These are phyloP conservation scores for Pristis pectinata DNA, from an alignment of 2,797 vertebrate genomes.

Conservation along the genomic window DNA sequence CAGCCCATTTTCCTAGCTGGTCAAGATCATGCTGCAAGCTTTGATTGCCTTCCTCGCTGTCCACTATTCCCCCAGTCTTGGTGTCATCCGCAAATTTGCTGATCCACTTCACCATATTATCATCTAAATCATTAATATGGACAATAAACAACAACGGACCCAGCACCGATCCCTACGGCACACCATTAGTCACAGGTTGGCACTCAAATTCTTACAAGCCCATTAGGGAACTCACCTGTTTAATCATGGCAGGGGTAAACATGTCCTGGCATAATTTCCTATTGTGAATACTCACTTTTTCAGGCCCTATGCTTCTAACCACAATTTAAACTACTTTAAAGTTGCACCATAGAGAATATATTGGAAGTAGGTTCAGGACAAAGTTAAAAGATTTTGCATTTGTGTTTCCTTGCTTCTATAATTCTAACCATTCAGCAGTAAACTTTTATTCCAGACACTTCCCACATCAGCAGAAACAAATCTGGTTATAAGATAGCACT, in stretches of 20 bases:
- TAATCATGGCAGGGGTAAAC: background rate
- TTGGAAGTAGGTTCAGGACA: background rate
- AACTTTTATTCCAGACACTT: slow-evolving; percentile 11
- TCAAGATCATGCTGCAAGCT: no score
- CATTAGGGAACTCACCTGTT: background rate
- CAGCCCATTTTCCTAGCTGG: no score
- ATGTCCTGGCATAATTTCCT: background rate
- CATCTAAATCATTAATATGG: no score
- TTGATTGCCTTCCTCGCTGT: no score
- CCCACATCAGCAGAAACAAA: background rate
- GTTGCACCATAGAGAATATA: background rate
- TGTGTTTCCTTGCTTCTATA: background rate
- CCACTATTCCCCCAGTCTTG: no score
- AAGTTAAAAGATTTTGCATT: background rate
- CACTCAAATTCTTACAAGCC: background rate
- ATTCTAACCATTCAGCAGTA: background rate
- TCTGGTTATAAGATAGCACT: background rate
- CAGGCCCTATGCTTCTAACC: background rate
- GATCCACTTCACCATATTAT: no score
- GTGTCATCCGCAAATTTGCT: no score
- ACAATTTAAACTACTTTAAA: background rate
- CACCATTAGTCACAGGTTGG: no score
- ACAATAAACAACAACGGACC: no score
- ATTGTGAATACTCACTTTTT: background rate
- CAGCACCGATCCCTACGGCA: no score